Evolutionary conservation across 1,140 invertebrate species (phyloP).

Genomic region (Drosophila miranda): DNA sequence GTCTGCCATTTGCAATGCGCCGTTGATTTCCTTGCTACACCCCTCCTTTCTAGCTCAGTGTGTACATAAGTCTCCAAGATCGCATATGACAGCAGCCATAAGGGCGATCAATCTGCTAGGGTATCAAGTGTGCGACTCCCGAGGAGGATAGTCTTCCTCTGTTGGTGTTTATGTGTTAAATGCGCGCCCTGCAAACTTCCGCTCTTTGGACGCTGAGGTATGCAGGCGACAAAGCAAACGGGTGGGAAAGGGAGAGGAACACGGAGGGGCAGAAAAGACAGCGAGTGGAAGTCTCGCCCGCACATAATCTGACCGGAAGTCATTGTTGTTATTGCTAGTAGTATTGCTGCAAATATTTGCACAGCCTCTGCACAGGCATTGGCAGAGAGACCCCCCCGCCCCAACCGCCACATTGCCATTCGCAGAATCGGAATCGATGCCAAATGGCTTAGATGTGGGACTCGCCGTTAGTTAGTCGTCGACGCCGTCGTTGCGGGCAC

Average conservation of each 20-base stretch:
- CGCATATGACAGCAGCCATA: no score
- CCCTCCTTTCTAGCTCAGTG: no score
- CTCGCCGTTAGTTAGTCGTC: slow-evolving; percentile 44
- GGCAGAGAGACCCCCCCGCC: no score
- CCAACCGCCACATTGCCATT: no score
- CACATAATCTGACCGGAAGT: slow-evolving; percentile 72
- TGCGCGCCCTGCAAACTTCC: slow-evolving; percentile 71
- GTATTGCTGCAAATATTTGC: slow-evolving; percentile 20
- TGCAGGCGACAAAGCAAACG: slow-evolving; percentile 43
- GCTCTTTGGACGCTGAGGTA: slow-evolving; percentile 61
- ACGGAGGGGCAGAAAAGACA: slow-evolving; percentile 23
- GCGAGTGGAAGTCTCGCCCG: slow-evolving; percentile 3
- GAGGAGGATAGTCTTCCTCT: slow-evolving; percentile 7
- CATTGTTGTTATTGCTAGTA: slow-evolving; percentile 46
- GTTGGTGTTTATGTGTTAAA: slow-evolving; percentile 51
- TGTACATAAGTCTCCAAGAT: no score
- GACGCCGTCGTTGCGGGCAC: neutral
- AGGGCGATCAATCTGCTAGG: no score
- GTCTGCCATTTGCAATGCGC: slow-evolving; percentile 70
- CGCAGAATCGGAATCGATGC: slow-evolving; percentile 6
- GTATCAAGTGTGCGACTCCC: no score
- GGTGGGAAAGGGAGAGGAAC: slow-evolving; percentile 2
- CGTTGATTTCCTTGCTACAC: slow-evolving; percentile 54
- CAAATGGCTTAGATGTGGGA: slow-evolving; percentile 45
- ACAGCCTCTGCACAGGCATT: slow-evolving; percentile 24